Conservation (phyloP, 2,113 vertebrate genomes). For the Pachypanchax playfairii region DNA sequence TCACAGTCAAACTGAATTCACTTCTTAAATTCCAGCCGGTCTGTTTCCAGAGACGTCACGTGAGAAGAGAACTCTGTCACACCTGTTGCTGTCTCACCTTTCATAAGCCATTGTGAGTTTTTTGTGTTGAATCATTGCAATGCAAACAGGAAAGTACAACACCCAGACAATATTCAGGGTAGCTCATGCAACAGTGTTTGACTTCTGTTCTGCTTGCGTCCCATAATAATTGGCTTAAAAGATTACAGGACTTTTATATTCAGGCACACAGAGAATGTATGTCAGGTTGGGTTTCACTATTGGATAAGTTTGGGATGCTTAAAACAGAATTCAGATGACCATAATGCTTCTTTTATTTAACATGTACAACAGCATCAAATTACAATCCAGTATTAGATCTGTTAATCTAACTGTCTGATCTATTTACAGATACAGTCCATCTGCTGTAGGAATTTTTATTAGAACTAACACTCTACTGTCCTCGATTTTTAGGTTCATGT, state of each 20-base stretch:
- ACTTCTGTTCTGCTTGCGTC: constrained; percentile 49
- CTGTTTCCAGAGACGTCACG: background rate
- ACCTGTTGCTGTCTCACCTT: background rate
- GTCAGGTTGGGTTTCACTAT: constrained; percentile 41
- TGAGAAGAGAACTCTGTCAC: background rate
- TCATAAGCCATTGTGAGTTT: background rate
- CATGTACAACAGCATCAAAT: background rate
- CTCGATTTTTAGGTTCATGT: too few species aligned
- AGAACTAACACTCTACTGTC: background rate
- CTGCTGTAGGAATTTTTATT: background rate
- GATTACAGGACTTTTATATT: constrained; percentile 70
- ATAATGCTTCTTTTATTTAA: constrained; percentile 24
- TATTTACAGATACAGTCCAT: background rate
- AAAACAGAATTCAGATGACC: constrained; percentile 37
- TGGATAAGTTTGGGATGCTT: constrained; percentile 10
- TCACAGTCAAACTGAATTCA: background rate
- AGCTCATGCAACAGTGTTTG: constrained; percentile 24
- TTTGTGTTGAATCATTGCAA: constrained; percentile 38
- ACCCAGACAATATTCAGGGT: constrained; percentile 27
- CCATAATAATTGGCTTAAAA: constrained; percentile 74
- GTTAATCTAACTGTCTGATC: background rate
- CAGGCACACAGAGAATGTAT: constrained; percentile 37
- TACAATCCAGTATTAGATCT: constrained; percentile 1
- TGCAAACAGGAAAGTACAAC: constrained; percentile 27
- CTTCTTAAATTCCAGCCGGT: background rate